Conservation (phyloP, 2,888 invertebrate species). For the Melitaea athalia region DNA sequence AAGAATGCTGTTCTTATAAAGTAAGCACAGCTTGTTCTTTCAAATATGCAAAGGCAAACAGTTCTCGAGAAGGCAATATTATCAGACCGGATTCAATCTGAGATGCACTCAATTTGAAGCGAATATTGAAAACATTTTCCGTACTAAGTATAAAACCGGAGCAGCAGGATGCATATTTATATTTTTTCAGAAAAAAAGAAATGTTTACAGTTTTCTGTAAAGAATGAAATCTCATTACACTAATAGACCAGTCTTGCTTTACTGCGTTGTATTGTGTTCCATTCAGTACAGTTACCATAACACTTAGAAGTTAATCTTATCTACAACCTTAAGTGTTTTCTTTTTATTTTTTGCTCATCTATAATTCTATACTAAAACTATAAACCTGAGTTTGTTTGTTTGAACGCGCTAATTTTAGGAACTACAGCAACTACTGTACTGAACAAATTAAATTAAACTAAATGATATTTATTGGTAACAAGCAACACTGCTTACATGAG, state of each 20-base stretch:
- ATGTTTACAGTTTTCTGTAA: conserved; percentile 1
- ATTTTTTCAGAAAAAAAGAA: conserved; percentile 18
- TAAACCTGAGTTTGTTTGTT: too few relatives aligned
- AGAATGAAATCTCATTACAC: conserved; percentile 5
- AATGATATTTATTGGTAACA: too few relatives aligned
- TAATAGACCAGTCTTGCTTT: conserved; percentile 3
- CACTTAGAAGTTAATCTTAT: neutral
- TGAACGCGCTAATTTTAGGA: too few relatives aligned
- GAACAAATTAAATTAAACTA: too few relatives aligned
- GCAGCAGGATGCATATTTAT: conserved; percentile 11
- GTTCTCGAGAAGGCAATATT: conserved; percentile 48
- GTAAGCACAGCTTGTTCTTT: neutral
- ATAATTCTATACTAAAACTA: too few relatives aligned
- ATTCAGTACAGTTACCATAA: neutral
- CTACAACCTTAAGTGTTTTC: neutral
- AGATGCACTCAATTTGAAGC: conserved; percentile 53
- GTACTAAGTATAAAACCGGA: conserved; percentile 25
- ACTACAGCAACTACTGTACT: too few relatives aligned
- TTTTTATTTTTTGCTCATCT: too few relatives aligned
- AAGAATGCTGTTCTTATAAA: neutral
- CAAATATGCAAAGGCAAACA: conserved; percentile 15
- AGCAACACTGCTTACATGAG: too few relatives aligned
- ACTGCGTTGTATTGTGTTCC: neutral
- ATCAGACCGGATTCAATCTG: conserved; percentile 43
- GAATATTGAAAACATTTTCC: conserved; percentile 51